Base-by-base conservation (phyloP, 1,140 invertebrate species). In the Monochamus saltuarius region DNA sequence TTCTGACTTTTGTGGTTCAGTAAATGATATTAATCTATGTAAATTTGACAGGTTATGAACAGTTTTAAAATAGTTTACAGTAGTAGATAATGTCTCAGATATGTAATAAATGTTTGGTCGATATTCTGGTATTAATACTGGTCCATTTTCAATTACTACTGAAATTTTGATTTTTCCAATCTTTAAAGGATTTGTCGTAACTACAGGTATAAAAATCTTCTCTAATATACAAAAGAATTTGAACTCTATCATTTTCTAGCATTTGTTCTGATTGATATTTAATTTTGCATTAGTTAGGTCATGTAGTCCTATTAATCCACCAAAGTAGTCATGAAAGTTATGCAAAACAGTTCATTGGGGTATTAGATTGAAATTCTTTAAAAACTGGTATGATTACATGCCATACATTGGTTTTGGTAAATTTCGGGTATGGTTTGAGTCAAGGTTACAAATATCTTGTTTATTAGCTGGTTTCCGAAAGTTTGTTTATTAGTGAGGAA, bases 221-320 rank as follows among this genome's bases (percentile, higher is more conserved):
- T 7, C 38, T 1, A 56, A 34, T 43, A 3, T 16, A 22, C 22
- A 43, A 42, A 1, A 38, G 53, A 43, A 56, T 56, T 56, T 56
- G 10, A 10, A 56, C 9, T 34, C 45, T 29, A 10, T 56, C 17
- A 13, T 51, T 51, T 34, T 13, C 13, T 4, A 51, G 40, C 45
- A 29, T 14, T 22, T 56, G 8, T 34, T 56, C 45, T 56, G 35
- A 13, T 45, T 29, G 6, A 56, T 56, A 38, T 53, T 53, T 53
- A 53, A 16, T 11, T 38, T n/a, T 19, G 40, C 37, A 17, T 53
- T 53, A 4, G 14, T n/a, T 14, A 53, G 16, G 11, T 53, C 51
- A 7, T 17, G 2, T 4, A 53, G n/a, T 38, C n/a, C n/a, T n/a
- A n/a, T n/a, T n/a, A n/a, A n/a, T n/a, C 51, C 37, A n/a, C 38